These are phyloP conservation scores for Drosophila pegasa DNA, from an alignment of 2,888 invertebrate genomes.

Conservation along the genomic window DNA sequence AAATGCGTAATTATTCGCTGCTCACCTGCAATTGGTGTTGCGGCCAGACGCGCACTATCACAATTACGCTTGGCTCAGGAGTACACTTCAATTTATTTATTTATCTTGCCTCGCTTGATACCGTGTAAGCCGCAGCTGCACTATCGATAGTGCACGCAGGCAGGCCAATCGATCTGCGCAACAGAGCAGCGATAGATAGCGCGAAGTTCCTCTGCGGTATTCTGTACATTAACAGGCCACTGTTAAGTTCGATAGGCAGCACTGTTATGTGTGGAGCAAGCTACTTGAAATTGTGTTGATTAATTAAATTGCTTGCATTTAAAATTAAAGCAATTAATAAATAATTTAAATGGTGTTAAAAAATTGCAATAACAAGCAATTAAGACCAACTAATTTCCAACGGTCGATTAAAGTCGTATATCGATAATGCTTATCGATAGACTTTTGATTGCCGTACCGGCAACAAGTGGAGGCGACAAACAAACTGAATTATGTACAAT, in stretches of 20 bases:
- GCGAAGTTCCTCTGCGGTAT: background rate
- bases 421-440: constrained; percentile 9
- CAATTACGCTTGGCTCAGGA: constrained; percentile 24
- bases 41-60: constrained; percentile 32
- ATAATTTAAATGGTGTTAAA: background rate
- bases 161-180: constrained; percentile 2
- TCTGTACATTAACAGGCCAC: background rate
- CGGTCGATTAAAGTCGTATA: background rate
- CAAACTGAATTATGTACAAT: constrained; percentile 48
- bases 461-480: constrained; percentile 19
- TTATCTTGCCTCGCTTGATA: constrained; percentile 50
- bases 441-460: constrained; percentile 32
- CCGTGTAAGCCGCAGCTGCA: constrained; percentile 43
- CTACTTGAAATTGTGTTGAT: background rate
- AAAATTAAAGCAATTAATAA: background rate
- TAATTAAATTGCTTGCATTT: background rate
- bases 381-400: background rate
- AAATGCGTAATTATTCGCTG: background rate
- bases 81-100: constrained; percentile 45
- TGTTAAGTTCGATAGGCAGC: background rate
- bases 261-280: background rate
- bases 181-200: no score
- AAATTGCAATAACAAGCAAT: no score
- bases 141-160: constrained; percentile 34
- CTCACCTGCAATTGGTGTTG: constrained; percentile 45